phyloP scores from a whole-genome alignment of 2,113 vertebrate genomes.

The Coptodon rendalli region DNA sequence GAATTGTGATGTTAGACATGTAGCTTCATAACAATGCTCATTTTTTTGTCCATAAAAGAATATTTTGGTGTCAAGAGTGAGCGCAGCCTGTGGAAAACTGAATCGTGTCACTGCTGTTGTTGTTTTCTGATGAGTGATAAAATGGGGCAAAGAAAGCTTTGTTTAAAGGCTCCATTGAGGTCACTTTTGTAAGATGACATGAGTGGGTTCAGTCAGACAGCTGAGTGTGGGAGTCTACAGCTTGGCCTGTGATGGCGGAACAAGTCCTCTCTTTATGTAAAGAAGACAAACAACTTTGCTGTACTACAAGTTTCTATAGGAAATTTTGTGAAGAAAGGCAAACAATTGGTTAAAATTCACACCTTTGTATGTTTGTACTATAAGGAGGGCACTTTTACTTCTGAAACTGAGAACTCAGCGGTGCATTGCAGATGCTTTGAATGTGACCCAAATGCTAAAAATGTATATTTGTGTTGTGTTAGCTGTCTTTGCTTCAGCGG shows the following conservation, averaged over 20 bases:
- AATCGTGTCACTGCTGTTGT: not conserved
- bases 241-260: not conserved
- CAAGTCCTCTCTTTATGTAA: conserved; percentile 44
- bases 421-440: not conserved
- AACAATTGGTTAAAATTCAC: conserved; percentile 14
- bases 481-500: not conserved
- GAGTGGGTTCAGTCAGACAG: conserved; percentile 21
- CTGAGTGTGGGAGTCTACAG: conserved; percentile 39
- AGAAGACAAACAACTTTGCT: conserved; percentile 41
- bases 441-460: not conserved
- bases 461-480: not conserved
- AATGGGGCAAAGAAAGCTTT: conserved; percentile 31
- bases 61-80: not conserved
- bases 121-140: not conserved
- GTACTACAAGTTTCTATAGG: not conserved
- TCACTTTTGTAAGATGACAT: conserved; percentile 34
- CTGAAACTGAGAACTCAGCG: not conserved
- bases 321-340: not conserved
- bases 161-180: conserved; percentile 23
- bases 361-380: not conserved
- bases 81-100: not conserved
- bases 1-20: not conserved
- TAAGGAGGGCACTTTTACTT: not conserved
- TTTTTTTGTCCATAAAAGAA: not conserved
- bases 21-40: not conserved